Base-by-base conservation (phyloP, 2,888 invertebrate genomes). In the Bimastos eiseni region DNA sequence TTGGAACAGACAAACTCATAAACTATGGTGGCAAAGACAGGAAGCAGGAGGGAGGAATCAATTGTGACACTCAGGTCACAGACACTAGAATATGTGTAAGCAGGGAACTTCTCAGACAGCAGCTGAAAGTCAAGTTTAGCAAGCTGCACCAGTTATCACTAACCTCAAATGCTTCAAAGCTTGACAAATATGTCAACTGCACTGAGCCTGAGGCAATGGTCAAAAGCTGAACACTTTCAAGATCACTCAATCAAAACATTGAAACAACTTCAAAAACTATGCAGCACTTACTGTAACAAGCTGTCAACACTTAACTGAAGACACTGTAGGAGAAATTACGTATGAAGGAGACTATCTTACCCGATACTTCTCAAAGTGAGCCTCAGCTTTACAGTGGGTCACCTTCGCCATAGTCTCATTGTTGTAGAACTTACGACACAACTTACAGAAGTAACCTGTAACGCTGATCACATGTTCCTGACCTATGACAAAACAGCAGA, bases 341-440 rank as follows among this genome's bases (percentile, higher is more conserved):
- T 49, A 70, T 2, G 70, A n/a, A 70, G 30, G 33, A 88, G 21
- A 90, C 37, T 86, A 34, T 11, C 90, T 90, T 41, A 91, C 92
- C 91, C 90, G 70, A 88, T 91, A 91, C 34, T 92, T 92, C 21
- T 36, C 83, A 30, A 90, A 88, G 90, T 92, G 92, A n/a, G 44
- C 21, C 36, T 89, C 83, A 21, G 91, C 83, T 70, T 89, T 89
- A 90, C 92, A 92, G 89, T 92, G 92, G 30, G 38, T 88, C 15
- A 90, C 44, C 41, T 86, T 94, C 44, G 94, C 94, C 89, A 93
- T 92, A 21, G 92, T 91, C 91, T 94, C 94, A 90, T 93, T 94
- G 92, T 93, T 94, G 92, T 94, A 95, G 92, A 95, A 95, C 93
- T 94, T 94, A 92, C 93, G 93, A 91, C 95, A 95, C 30, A 94